phyloP scores from a whole-genome alignment of 2,797 vertebrate genomes.

The Eleutherodactylus coqui region DNA sequence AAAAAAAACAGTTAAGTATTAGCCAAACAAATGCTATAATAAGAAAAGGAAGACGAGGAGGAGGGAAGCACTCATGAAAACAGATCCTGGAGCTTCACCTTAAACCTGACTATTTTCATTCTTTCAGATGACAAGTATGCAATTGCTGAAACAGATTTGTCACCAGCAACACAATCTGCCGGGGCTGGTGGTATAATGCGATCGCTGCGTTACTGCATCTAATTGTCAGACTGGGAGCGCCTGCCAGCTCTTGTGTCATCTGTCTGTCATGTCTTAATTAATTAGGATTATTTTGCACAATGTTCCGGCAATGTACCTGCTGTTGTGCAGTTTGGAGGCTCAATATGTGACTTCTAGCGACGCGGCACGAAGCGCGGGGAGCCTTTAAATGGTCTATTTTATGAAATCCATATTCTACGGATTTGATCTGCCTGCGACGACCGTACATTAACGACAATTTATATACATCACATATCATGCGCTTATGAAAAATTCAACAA shows the following conservation, averaged over 20 bases:
- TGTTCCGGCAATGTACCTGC: constrained; percentile 45
- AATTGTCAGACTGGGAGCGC: constrained; percentile 57
- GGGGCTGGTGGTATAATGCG: constrained; percentile 43
- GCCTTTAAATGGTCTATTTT: constrained; percentile 6
- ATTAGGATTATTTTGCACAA: constrained; percentile 60
- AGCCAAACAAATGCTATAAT: constrained; percentile 43
- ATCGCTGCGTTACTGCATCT: constrained; percentile 45
- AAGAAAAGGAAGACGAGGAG: constrained; percentile 16
- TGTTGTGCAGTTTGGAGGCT: constrained; percentile 47
- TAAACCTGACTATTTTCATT: constrained; percentile 45
- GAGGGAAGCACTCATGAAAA: constrained; percentile 38
- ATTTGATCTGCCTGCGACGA: background rate
- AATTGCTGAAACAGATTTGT: constrained; percentile 60
- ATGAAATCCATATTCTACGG: background rate
- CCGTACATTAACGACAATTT: constrained; percentile 15
- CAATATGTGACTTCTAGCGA: constrained; percentile 36
- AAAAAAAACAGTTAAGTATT: constrained; percentile 41
- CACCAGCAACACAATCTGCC: constrained; percentile 56
- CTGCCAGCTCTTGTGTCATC: constrained; percentile 58
- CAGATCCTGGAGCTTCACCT: constrained; percentile 37
- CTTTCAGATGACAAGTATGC: constrained; percentile 55
- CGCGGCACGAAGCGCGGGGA: background rate
- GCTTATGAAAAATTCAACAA: constrained; percentile 10
- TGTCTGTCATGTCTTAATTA: constrained; percentile 64
- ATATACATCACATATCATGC: background rate